A percentile compares a stretch with the other conserved stretches of the same genome.
Conservation (phyloP, 2,113 vertebrate genomes). For the Sisor rabdophorus region DNA sequence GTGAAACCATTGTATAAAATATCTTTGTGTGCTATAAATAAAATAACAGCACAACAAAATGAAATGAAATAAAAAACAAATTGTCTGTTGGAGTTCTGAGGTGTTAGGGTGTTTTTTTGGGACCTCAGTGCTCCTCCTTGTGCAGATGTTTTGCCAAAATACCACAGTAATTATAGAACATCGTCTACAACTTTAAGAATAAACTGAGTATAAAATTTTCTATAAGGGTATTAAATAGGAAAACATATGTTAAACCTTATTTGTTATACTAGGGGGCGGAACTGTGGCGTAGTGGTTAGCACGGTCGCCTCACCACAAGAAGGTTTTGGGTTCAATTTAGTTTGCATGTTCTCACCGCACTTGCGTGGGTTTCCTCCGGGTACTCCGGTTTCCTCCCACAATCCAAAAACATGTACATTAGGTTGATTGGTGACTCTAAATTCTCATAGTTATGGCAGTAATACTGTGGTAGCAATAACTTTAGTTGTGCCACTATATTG, state of each 20-base stretch:
- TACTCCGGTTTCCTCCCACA: no score
- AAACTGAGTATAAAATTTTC: constrained; percentile 3
- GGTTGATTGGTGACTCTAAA: no score
- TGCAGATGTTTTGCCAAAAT: constrained; percentile 37
- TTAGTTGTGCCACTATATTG: not conserved
- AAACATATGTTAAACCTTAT: not conserved
- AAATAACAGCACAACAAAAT: not conserved
- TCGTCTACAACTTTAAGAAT: not conserved
- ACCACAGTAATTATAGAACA: constrained; percentile 10
- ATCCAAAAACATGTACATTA: no score
- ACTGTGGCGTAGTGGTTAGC: no score
- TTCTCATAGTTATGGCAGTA: not conserved
- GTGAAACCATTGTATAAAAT: no score
- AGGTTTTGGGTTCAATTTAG: no score
- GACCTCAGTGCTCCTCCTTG: constrained; percentile 3
- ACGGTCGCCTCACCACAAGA: no score
- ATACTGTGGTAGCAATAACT: not conserved
- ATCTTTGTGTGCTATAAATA: not conserved
- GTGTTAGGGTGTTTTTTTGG: not conserved
- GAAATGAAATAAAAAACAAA: not conserved
- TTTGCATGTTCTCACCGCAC: no score
- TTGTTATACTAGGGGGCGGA: no score
- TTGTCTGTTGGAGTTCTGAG: no score
- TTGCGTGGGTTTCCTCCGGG: no score
- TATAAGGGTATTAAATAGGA: not conserved